Percentiles rank a stretch among this genome's conserved stretches.
These are phyloP conservation scores for Metaphire vulgaris DNA, from an alignment of 1,140 invertebrate species.

Conservation along the genomic window DNA sequence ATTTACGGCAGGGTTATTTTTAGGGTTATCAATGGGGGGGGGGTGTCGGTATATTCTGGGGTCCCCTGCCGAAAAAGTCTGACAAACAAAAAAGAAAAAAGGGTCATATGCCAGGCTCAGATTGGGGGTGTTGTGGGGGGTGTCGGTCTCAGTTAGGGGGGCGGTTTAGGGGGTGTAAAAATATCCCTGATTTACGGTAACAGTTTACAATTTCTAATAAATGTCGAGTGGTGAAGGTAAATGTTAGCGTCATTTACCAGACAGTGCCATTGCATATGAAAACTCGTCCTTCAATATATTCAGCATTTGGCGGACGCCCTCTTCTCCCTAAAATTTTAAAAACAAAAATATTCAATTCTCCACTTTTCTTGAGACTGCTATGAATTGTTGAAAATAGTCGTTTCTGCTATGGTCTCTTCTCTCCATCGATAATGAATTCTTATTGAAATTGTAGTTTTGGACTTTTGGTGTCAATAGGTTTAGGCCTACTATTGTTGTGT, in stretches of 20 bases:
- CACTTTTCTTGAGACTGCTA: neutral
- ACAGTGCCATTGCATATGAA: neutral
- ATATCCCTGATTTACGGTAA: neutral
- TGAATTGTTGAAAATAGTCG: neutral
- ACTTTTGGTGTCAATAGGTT: too few species aligned
- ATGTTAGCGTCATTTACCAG: neutral
- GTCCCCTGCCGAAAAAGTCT: too few species aligned
- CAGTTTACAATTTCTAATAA: too few species aligned
- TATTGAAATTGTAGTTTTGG: neutral
- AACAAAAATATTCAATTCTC: neutral
- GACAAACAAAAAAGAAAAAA: neutral
- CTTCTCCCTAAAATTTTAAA: neutral
- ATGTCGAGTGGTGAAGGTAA: neutral
- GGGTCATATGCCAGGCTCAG: neutral
- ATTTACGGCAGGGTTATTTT: too few species aligned
- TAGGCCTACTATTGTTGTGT: too few species aligned
- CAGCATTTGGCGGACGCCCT: neutral
- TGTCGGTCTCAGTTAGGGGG: neutral
- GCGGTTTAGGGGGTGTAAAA: neutral
- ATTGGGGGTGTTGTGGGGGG: neutral
- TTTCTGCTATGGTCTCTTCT: neutral
- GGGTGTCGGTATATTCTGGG: too few species aligned
- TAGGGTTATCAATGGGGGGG: too few species aligned
- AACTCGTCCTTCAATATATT: neutral
- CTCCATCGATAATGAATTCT: neutral